Conservation (phyloP, 2,888 invertebrate genomes). For the Taphrorychus bicolor region DNA sequence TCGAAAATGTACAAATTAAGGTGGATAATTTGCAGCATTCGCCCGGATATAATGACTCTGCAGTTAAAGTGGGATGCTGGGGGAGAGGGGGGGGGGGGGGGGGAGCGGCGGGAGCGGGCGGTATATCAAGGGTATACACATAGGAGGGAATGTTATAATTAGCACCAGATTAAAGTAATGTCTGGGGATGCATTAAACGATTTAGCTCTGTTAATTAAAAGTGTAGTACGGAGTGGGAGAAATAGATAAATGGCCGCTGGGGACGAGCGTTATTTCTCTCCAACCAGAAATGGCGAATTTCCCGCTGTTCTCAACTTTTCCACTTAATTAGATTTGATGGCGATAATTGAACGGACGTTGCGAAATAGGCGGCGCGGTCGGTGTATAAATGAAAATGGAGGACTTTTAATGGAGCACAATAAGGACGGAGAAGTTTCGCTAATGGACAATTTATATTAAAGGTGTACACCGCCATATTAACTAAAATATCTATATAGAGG, state of each 20-base stretch:
- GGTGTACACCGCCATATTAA: too few relatives aligned
- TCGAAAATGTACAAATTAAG: conserved; percentile 21
- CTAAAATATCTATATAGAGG: too few relatives aligned
- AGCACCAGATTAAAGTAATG: conserved; percentile 71
- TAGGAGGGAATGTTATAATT: conserved; percentile 64
- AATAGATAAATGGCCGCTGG: conserved; percentile 57
- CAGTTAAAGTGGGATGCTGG: conserved; percentile 36
- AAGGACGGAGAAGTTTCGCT: not conserved
- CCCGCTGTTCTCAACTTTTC: conserved; percentile 32
- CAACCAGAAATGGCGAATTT: conserved; percentile 32
- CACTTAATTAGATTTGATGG: conserved; percentile 40
- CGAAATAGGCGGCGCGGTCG: conserved; percentile 11
- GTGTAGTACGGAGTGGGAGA: conserved; percentile 58
- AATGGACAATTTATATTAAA: too few relatives aligned
- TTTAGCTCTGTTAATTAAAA: conserved; percentile 64
- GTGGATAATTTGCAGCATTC: conserved; percentile 25
- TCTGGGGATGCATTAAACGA: conserved; percentile 68
- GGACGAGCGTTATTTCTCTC: conserved; percentile 37
- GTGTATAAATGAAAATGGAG: not conserved
- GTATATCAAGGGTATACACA: conserved; percentile 42
- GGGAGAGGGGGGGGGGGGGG: too few relatives aligned
- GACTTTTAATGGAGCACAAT: not conserved
- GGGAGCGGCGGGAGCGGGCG: conserved; percentile 30
- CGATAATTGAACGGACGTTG: conserved; percentile 16
- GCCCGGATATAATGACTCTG: conserved; percentile 39